These are phyloP conservation scores for Plebejus melissa DNA, from an alignment of 2,888 invertebrate species.

Conservation along the genomic window DNA sequence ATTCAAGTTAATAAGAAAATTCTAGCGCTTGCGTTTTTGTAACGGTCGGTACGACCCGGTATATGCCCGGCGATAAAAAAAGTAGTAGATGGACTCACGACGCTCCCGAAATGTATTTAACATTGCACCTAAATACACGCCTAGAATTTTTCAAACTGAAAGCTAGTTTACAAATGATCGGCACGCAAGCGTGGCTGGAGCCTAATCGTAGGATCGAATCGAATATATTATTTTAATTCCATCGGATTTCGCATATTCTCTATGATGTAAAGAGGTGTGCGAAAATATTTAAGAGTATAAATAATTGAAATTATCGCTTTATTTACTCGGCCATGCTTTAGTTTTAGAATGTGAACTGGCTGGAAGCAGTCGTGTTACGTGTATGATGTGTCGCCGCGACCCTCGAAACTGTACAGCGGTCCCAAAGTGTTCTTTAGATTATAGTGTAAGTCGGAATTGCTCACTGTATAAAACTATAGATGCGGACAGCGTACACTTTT, in stretches of 20 bases:
- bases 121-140: neutral
- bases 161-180: conserved; percentile 23
- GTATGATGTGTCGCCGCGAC: neutral
- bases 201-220: neutral
- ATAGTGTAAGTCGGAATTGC: conserved; percentile 19
- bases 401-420: neutral
- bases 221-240: neutral
- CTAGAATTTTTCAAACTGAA: conserved; percentile 26
- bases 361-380: neutral
- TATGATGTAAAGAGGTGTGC: neutral
- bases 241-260: neutral
- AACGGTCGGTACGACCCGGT: neutral
- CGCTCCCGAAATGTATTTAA: neutral
- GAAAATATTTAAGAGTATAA: neutral
- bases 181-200: conserved; percentile 6
- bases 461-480: conserved; percentile 14
- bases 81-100: conserved; percentile 5
- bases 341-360: conserved; percentile 19
- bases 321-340: conserved; percentile 14
- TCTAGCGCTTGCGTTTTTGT: conserved; percentile 38
- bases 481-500: conserved; percentile 18
- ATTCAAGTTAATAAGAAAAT: conserved; percentile 54
- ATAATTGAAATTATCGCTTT: neutral
- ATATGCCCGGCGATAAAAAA: neutral
- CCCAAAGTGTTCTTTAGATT: conserved; percentile 7